A percentile compares a stretch with the other conserved stretches of the same genome.
These are phyloP conservation scores for Rhea pennata DNA, from an alignment of 2,113 vertebrate genomes.

Conservation along the genomic window DNA sequence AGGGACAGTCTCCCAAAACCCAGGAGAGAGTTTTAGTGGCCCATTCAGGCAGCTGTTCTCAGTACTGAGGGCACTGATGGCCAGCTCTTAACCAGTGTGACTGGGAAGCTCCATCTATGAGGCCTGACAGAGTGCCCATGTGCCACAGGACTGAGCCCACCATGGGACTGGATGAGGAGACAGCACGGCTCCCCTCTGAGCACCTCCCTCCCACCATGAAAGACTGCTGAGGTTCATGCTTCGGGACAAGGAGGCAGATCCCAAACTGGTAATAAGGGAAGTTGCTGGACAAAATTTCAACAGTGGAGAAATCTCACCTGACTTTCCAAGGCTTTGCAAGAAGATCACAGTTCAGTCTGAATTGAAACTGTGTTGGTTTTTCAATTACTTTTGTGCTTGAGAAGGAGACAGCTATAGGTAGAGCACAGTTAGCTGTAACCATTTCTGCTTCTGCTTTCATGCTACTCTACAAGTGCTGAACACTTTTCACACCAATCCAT, in stretches of 20 bases:
- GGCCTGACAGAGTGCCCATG: background rate
- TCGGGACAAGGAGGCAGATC: background rate
- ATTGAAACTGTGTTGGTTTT: background rate
- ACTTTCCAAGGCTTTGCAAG: slow-evolving; percentile 9
- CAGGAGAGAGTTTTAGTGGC: background rate
- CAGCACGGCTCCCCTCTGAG: background rate
- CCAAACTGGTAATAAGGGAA: background rate
- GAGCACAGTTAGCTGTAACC: background rate
- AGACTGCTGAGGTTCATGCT: background rate
- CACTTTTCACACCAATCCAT: background rate
- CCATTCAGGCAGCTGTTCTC: background rate
- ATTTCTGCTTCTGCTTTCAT: background rate
- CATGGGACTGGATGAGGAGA: background rate
- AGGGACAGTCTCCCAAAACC: background rate
- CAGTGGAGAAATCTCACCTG: background rate
- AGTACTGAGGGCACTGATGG: background rate
- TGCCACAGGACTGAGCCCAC: background rate
- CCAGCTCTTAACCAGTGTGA: background rate
- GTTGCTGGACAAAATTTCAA: background rate
- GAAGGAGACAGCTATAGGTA: background rate
- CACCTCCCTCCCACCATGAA: background rate
- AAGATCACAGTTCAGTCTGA: background rate
- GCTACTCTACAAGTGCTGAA: background rate
- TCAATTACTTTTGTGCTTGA: background rate
- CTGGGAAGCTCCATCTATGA: background rate